Conservation (phyloP, 1,140 invertebrate genomes). For the Conopomorpha cramerella region DNA sequence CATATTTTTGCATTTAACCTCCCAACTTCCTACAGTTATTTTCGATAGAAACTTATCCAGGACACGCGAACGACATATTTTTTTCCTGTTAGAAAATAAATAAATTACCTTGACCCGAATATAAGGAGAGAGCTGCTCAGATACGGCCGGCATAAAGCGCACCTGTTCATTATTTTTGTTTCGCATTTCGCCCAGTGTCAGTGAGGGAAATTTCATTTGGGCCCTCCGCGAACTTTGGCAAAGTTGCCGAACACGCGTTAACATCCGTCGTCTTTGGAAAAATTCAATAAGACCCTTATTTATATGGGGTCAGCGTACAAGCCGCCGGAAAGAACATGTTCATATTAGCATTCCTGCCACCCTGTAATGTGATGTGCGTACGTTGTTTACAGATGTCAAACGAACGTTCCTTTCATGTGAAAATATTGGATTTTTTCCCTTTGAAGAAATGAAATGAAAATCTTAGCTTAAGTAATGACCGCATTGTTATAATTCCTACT, state of each 20-base stretch:
- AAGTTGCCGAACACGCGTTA: slow-evolving; percentile 45
- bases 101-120: no score
- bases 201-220: slow-evolving; percentile 51
- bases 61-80: no score
- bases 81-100: no score
- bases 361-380: slow-evolving; percentile 44
- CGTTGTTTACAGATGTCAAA: slow-evolving; percentile 28
- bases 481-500: background rate
- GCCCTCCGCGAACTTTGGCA: slow-evolving; percentile 26
- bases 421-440: slow-evolving; percentile 47
- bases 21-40: no score
- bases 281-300: slow-evolving; percentile 53
- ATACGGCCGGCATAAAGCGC: slow-evolving; percentile 12
- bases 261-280: slow-evolving; percentile 49
- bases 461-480: no score
- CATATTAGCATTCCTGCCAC: slow-evolving; percentile 35
- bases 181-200: slow-evolving; percentile 22
- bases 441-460: no score
- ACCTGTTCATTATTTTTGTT: slow-evolving; percentile 19
- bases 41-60: no score
- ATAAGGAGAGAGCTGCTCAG: no score
- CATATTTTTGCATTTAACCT: no score
- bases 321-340: slow-evolving; percentile 43
- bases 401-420: slow-evolving; percentile 17
- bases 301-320: slow-evolving; percentile 49